phyloP scores from a whole-genome alignment of 2,113 vertebrate genomes.

The Thinocorus orbignyianus region DNA sequence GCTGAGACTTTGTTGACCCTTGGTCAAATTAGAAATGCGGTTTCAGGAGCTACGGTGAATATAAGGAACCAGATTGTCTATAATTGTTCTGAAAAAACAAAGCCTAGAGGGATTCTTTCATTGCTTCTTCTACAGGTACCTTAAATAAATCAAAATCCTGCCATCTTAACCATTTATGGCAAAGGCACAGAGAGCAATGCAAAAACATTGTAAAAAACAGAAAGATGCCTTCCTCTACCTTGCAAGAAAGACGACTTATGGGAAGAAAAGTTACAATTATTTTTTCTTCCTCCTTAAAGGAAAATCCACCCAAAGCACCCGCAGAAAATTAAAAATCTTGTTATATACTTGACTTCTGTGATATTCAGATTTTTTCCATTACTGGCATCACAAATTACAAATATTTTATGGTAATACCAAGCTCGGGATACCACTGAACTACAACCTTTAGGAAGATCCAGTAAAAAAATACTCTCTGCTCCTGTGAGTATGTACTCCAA shows the following conservation, averaged over 20 bases:
- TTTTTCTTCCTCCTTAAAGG: not conserved
- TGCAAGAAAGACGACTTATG: not conserved
- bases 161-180: not conserved
- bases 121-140: not conserved
- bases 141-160: not conserved
- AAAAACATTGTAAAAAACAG: not conserved
- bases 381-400: not conserved
- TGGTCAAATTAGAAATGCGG: not conserved
- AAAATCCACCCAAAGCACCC: not conserved
- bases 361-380: not conserved
- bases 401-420: not conserved
- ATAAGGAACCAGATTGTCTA: not conserved
- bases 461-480: not conserved
- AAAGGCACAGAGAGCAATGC: not conserved
- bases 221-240: not conserved
- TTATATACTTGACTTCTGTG: accelerated
- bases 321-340: not conserved
- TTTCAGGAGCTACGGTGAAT: not conserved
- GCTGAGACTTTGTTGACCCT: not conserved
- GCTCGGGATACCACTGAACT: not conserved
- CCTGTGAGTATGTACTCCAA: not conserved
- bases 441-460: not conserved
- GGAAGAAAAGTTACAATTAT: not conserved
- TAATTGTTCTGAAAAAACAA: not conserved
- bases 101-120: not conserved